Evolutionary conservation across 2,888 invertebrate genomes (phyloP).

Genomic region (Agonum fuliginosum): DNA sequence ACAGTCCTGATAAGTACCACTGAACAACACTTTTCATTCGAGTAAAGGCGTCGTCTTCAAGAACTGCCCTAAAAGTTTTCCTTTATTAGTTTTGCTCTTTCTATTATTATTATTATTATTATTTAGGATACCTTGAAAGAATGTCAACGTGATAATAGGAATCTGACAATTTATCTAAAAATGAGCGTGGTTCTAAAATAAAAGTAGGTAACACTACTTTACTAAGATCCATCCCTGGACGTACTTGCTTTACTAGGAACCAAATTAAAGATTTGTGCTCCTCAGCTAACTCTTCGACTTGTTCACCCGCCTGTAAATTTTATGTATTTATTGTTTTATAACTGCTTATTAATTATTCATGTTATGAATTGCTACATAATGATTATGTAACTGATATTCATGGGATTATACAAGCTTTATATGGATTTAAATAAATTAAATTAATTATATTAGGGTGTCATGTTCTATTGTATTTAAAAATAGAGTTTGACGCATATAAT

Average conservation of each 20-base stretch:
- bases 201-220: conserved; percentile 96
- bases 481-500: too few relatives aligned
- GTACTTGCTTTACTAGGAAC: conserved; percentile 95
- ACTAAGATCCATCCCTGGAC: conserved; percentile 96
- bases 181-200: conserved; percentile 94
- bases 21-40: conserved; percentile 91
- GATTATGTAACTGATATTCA: not conserved
- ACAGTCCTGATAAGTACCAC: conserved; percentile 95
- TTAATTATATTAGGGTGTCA: not conserved
- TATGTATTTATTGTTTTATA: not conserved
- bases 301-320: conserved; percentile 81
- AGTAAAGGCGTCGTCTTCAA: conserved; percentile 90
- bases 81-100: not conserved
- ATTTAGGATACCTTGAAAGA: conserved; percentile 80
- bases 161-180: conserved; percentile 94
- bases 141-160: conserved; percentile 96
- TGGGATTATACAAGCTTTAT: not conserved
- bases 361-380: not conserved
- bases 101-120: not conserved
- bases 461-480: too few relatives aligned
- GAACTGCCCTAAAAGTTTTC: conserved; percentile 79
- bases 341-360: not conserved
- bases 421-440: not conserved
- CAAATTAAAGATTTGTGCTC: conserved; percentile 96
- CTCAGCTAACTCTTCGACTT: conserved; percentile 94